Evolutionary conservation across 1,140 invertebrate species (phyloP), one percentile per base, ranked within the genome.

Genomic region (Anagrus nilaparvatae): DNA sequence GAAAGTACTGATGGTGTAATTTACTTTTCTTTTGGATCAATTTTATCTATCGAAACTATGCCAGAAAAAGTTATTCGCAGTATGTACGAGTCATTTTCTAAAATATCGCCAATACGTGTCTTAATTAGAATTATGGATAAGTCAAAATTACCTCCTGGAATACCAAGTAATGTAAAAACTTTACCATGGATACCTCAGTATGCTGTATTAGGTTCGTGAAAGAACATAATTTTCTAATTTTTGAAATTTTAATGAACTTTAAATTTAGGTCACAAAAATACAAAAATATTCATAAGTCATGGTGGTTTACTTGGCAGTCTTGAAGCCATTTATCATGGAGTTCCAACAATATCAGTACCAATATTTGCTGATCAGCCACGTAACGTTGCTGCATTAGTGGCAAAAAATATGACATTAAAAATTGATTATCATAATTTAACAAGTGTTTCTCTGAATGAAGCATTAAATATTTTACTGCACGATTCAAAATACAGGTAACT

Each of bases 281-380:
- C 59, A 12, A 69, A 70, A 41, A 74, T 72, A 0, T 87, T 86
- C 44, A 72, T 86, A 44, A 78, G 79, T 0, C 84, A 89, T 49
- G 79, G 76, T 16, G 85, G 84, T 0, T 71, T 84, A 24, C 72
- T 83, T 53, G 78, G 84, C n/a, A 77, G 74, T 1, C 79, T 77
- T 25, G 85, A 89, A 59, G 69, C 74, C 0, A 49, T 79, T 10
- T 66, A 73, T 21, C 68, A 66, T 23, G 70, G 65, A 5, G 71
- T 75, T 7, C 77, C 79, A 1, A 63, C 80, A 20, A 55, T 82
- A 36, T 72, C 69, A 19, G 64, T 81, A 34, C 79, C 79, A 7
- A 54, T 82, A 6, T 69, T 73, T 27, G 66, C 61, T 4, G 79
- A 83, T 48, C 78, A 79, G 54, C 52, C 56, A 29, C 59, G 63